A percentile compares a stretch with the other conserved stretches of the same genome.
Conservation (phyloP, 1,140 invertebrate species). For the Ceratina japonica region DNA sequence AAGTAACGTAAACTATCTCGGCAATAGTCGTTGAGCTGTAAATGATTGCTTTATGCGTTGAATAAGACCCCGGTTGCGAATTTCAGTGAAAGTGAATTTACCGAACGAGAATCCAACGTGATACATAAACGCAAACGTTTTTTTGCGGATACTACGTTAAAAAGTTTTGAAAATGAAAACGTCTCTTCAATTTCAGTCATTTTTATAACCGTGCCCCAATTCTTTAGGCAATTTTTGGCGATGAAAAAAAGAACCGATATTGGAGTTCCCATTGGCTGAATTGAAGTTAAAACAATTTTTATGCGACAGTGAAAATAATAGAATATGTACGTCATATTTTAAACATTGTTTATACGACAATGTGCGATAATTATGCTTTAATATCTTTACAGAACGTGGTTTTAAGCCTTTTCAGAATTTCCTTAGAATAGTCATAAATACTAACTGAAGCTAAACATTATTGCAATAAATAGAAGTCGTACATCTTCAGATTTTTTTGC, state of each 20-base stretch:
- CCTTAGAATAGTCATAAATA: neutral
- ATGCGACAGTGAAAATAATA: neutral
- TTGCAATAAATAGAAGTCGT: constrained; percentile 1
- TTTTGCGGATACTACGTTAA: constrained; percentile 22
- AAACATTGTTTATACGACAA: neutral
- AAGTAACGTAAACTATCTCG: constrained; percentile 23
- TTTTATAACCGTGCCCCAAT: neutral
- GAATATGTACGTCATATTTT: neutral
- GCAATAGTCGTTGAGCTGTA: constrained; percentile 31
- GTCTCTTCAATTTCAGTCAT: neutral
- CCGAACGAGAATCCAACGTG: constrained; percentile 48
- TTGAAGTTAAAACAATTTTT: neutral
- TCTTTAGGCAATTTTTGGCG: neutral
- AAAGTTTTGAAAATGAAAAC: neutral
- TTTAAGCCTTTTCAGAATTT: neutral
- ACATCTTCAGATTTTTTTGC: constrained; percentile 3
- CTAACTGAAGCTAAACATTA: neutral
- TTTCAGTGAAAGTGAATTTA: constrained; percentile 33
- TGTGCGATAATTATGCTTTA: neutral
- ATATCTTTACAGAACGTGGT: neutral
- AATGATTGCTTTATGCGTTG: constrained; percentile 38
- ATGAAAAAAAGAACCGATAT: neutral
- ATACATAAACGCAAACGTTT: constrained; percentile 6
- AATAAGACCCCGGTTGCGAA: constrained; percentile 33
- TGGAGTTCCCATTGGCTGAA: neutral